Evolutionary conservation across 2,888 invertebrate species (phyloP), one percentile per base, ranked within the genome.

Genomic region (Eupithecia subumbrata): DNA sequence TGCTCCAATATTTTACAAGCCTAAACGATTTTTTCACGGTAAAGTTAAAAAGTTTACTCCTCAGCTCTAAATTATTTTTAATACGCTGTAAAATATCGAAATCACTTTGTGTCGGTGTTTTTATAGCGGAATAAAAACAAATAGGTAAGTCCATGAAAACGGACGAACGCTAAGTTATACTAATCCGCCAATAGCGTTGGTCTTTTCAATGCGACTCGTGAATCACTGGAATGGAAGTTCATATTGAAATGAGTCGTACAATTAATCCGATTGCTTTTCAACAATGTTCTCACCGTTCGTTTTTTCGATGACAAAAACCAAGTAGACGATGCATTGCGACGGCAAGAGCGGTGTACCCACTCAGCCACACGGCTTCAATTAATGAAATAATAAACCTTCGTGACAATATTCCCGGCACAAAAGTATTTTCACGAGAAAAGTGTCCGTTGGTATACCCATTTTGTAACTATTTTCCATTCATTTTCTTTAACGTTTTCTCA

Each of bases 1-100:
- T 88, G 87, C 84, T 85, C 85, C 83, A 85, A 89, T 89, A 89
- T 87, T 87, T 89, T 85, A 85, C 79, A 81, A 83, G 78, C 80
- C 82, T 80, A 83, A 84, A 81, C 80, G 84, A 76, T 85, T 85
- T 85, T 86, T 83, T 79, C 81, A 78, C 71, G 74, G 79, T 79
- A 80, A 83, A 82, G 74, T 78, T 73, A 78, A 79, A 76, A 84
- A 81, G 82, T 84, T 84, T 82, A 80, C 81, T 77, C 80, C 74
- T 79, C 76, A 67, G 77, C 71, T 76, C 80, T 82, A 81, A 84
- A 85, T 84, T 79, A 83, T 84, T 79, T 84, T 83, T 81, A 78
- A 81, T 83, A 80, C 71, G 68, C 73, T 72, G 77, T 81, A 80
- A 81, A 82, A 79, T 80, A 82, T 81, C 75, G 81, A 69, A 74